Percentiles rank a stretch among this genome's conserved stretches.
phyloP scores from a whole-genome alignment of 64 coral and sea anemone genomes.

The Acropora tenuis region DNA sequence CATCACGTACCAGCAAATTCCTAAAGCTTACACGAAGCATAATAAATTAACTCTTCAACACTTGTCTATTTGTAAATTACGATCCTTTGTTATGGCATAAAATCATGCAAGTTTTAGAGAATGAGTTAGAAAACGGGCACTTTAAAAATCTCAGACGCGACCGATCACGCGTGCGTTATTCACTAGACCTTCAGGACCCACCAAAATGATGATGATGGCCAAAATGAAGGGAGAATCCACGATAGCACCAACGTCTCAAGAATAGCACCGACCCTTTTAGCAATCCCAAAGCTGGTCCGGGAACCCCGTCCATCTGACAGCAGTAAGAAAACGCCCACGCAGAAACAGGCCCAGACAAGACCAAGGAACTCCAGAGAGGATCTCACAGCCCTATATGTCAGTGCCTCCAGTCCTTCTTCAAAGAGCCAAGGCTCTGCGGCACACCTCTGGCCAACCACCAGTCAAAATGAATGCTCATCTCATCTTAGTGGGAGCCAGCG shows the following conservation, averaged over 20 bases:
- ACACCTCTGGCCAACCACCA: no score
- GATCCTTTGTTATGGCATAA: no score
- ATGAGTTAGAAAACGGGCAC: slow-evolving; percentile 9
- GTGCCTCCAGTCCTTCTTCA: slow-evolving; percentile 9
- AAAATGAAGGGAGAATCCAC: no score
- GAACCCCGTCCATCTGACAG: background rate
- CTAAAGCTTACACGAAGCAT: no score
- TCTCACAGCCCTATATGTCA: slow-evolving; percentile 30
- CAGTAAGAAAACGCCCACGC: background rate
- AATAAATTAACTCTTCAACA: no score
- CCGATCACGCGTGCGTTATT: background rate
- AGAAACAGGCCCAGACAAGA: no score
- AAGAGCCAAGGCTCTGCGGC: no score
- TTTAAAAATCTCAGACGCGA: background rate
- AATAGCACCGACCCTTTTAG: background rate
- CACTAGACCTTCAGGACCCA: background rate
- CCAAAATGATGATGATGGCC: no score
- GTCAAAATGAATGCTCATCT: no score
- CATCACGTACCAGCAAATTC: no score
- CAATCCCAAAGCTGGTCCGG: background rate
- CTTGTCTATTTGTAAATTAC: no score
- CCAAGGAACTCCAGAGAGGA: background rate
- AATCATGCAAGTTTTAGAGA: background rate
- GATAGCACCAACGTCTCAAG: background rate
- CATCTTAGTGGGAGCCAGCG: no score